phyloP scores from a whole-genome alignment of 92 coral and sea anemone genomes.

The Blastomussa wellsi region DNA sequence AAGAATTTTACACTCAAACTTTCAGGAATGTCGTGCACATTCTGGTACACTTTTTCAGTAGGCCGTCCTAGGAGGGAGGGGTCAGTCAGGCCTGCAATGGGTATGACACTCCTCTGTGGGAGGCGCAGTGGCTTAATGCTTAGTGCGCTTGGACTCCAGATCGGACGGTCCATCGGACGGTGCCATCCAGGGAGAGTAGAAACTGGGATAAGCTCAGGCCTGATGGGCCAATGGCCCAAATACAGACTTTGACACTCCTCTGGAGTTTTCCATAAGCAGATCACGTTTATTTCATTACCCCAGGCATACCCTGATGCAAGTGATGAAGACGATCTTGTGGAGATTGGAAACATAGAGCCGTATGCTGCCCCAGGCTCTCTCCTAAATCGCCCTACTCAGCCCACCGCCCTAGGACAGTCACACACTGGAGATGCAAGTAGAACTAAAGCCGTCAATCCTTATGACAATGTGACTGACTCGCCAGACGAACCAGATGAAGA shows the following conservation, averaged over 20 bases:
- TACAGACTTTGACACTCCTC: background rate
- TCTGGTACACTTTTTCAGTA: no score
- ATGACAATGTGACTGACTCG: conserved; percentile 73
- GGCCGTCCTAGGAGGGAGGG: no score
- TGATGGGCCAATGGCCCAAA: no score
- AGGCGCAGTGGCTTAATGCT: no score
- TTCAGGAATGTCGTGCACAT: no score
- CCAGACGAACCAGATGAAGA: conserved; percentile 59
- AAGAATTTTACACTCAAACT: no score
- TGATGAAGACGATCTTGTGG: conserved; percentile 90
- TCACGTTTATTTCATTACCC: background rate
- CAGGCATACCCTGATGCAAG: conserved; percentile 58
- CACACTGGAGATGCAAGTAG: conserved; percentile 18
- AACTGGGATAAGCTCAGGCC: no score
- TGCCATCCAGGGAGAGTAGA: no score
- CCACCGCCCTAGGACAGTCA: conserved; percentile 44
- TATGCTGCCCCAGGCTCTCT: conserved; percentile 93
- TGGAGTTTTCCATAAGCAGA: background rate
- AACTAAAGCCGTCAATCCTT: conserved; percentile 65
- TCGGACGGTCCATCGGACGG: no score
- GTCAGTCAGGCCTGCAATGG: no score
- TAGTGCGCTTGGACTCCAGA: no score
- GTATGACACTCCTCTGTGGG: no score
- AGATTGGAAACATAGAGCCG: conserved; percentile 78
- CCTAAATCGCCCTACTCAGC: conserved; percentile 59